Conservation (phyloP, 2,888 invertebrate species). For the Aleiodes leptofemur region DNA sequence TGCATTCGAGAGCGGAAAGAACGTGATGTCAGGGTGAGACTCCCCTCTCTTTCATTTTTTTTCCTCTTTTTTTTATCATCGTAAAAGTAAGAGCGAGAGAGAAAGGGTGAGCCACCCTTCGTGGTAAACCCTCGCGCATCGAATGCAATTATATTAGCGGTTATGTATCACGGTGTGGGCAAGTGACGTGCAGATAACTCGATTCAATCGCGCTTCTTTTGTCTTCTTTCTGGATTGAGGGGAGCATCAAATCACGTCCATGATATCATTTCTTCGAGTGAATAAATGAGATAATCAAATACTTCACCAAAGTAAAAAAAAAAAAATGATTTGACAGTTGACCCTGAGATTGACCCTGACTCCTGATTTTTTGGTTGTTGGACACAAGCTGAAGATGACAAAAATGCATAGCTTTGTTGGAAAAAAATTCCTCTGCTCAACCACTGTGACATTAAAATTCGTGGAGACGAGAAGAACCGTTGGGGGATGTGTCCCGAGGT, state of each 20-base stretch:
- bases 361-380: constrained; percentile 13
- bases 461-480: too few relatives aligned
- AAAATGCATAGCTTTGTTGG: constrained; percentile 8
- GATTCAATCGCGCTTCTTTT: constrained; percentile 49
- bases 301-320: too few relatives aligned
- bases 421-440: neutral
- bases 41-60: constrained; percentile 33
- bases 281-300: constrained; percentile 19
- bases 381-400: neutral
- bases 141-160: constrained; percentile 49
- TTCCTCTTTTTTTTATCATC: constrained; percentile 31
- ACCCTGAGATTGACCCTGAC: constrained; percentile 30
- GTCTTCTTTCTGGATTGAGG: neutral
- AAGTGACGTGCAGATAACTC: constrained; percentile 56
- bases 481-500: too few relatives aligned
- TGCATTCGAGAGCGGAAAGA: constrained; percentile 23
- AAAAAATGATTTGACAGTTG: neutral
- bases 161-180: constrained; percentile 51
- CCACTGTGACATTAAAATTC: constrained; percentile 11
- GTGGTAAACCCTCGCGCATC: constrained; percentile 45
- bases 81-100: constrained; percentile 37
- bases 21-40: constrained; percentile 1
- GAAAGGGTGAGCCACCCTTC: constrained; percentile 38
- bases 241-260: neutral
- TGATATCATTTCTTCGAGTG: constrained; percentile 14